These are phyloP conservation scores for Poecilia gillii DNA, from an alignment of 2,797 vertebrate genomes.

Conservation along the genomic window DNA sequence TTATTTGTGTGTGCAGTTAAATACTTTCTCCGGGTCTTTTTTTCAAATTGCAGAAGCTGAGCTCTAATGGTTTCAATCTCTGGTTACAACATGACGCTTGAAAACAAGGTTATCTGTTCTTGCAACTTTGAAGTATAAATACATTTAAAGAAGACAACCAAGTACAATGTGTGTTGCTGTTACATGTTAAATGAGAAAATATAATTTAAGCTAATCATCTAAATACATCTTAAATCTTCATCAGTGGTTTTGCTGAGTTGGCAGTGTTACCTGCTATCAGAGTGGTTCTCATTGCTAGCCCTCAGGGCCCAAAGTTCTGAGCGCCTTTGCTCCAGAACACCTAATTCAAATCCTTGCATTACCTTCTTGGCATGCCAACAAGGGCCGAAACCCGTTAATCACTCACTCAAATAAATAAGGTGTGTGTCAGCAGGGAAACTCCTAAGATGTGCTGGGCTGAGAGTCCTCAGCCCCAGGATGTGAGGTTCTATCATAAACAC, in stretches of 20 bases:
- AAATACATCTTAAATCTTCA: not conserved
- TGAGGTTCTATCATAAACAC: not conserved
- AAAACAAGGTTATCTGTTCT: not conserved
- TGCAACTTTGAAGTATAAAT: not conserved
- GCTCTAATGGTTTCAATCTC: not conserved
- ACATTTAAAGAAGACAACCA: not conserved
- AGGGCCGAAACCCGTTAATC: not conserved
- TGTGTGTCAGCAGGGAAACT: not conserved
- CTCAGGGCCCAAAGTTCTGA: not conserved
- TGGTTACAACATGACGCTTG: not conserved
- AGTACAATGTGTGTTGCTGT: not conserved
- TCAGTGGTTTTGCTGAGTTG: not conserved
- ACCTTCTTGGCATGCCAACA: not conserved
- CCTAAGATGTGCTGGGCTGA: not conserved
- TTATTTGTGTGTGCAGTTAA: conserved; percentile 1
- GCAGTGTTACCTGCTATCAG: not conserved
- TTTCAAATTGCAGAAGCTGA: not conserved
- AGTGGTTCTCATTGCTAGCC: not conserved
- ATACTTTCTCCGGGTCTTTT: not conserved
- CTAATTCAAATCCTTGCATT: not conserved
- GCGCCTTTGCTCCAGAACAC: not conserved
- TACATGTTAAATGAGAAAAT: not conserved
- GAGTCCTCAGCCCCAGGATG: not conserved
- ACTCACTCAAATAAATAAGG: not conserved
- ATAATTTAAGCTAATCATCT: not conserved